phyloP scores from a whole-genome alignment of 2,888 invertebrate species.

The Lasiommata megera region DNA sequence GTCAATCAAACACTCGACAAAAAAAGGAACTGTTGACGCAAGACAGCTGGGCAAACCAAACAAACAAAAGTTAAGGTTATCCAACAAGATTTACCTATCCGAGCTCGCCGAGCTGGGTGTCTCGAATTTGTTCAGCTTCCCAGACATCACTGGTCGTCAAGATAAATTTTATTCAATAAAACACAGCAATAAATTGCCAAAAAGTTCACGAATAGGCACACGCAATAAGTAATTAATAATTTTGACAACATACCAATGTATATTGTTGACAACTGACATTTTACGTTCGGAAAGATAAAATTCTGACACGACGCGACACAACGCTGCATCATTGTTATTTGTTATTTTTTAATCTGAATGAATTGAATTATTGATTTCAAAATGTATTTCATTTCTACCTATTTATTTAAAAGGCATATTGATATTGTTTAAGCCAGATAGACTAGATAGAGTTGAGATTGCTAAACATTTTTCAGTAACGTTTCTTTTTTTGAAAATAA shows the following conservation, averaged over 20 bases:
- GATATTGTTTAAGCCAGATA: too few relatives aligned
- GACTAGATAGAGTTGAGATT: neutral
- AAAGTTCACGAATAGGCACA: constrained; percentile 54
- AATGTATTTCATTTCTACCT: too few relatives aligned
- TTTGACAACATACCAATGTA: constrained; percentile 9
- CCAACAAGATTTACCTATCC: constrained; percentile 87
- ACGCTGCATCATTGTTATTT: too few relatives aligned
- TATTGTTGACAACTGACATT: constrained; percentile 27
- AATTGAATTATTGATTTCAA: too few relatives aligned
- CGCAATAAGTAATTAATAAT: constrained; percentile 15
- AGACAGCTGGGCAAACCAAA: constrained; percentile 75
- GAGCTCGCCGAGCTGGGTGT: constrained; percentile 95
- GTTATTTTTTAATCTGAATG: too few relatives aligned
- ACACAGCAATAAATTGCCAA: constrained; percentile 32
- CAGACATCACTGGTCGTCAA: constrained; percentile 59
- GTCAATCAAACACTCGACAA: constrained; percentile 52
- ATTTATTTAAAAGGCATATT: too few relatives aligned
- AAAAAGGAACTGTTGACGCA: constrained; percentile 54
- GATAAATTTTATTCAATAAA: constrained; percentile 32
- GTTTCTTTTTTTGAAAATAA: constrained; percentile 23
- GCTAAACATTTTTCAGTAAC: constrained; percentile 21
- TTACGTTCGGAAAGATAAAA: constrained; percentile 19
- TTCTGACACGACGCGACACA: too few relatives aligned
- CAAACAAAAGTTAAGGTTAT: constrained; percentile 64
- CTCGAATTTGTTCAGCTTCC: constrained; percentile 85